A percentile compares a stretch with the other conserved stretches of the same genome.
phyloP scores from a whole-genome alignment of 2,113 vertebrate species.

The Microcebus tavaratra region DNA sequence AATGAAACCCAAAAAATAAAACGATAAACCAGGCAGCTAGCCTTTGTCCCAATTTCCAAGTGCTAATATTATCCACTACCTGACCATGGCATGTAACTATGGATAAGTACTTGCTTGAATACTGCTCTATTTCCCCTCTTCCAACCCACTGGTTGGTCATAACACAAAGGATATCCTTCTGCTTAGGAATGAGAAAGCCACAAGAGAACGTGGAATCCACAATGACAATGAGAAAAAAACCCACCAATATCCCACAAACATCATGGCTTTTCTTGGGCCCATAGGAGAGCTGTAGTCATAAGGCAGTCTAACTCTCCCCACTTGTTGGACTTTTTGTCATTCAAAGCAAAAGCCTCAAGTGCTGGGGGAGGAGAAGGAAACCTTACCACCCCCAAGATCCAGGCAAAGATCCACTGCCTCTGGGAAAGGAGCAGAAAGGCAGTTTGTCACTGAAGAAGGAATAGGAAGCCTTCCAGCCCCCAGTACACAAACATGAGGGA shows the following conservation, averaged over 20 bases:
- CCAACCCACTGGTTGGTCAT: neutral
- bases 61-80: too few relatives aligned
- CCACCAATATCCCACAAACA: neutral
- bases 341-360: neutral
- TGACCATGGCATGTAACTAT: neutral
- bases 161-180: neutral
- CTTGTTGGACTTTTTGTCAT: neutral
- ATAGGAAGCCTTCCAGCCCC: neutral
- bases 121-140: neutral
- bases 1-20: neutral
- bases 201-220: neutral
- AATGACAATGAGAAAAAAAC: neutral
- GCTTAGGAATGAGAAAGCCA: neutral
- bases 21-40: neutral
- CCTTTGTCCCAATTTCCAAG: neutral
- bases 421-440: neutral
- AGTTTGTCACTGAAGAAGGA: neutral
- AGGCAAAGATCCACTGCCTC: neutral
- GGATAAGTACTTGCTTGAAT: neutral
- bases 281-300: neutral
- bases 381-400: too few relatives aligned
- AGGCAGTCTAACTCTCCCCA: neutral
- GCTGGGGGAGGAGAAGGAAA: neutral
- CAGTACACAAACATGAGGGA: neutral
- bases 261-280: neutral